A percentile compares a stretch with the other conserved stretches of the same genome.
Evolutionary conservation across 2,113 vertebrate genomes (phyloP).

Genomic region (Tamias sibiricus): DNA sequence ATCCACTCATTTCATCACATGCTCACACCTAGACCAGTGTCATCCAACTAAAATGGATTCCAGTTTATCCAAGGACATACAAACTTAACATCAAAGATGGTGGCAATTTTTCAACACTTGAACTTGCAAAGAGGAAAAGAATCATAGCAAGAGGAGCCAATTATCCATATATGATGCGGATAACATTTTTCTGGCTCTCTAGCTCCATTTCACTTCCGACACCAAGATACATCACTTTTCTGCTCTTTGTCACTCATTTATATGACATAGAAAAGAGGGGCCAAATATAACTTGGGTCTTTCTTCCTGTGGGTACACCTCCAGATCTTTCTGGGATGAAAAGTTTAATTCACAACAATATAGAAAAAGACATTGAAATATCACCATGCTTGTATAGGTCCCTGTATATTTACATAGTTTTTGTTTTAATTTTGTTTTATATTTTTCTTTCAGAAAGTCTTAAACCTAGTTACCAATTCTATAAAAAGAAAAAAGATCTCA

Average conservation of each 20-base stretch:
- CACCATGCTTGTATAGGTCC: background rate
- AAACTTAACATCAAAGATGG: background rate
- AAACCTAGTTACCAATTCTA: background rate
- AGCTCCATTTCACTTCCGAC: background rate
- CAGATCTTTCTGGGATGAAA: background rate
- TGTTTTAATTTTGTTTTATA: background rate
- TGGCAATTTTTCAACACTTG: background rate
- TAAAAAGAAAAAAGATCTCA: background rate
- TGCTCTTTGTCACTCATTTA: background rate
- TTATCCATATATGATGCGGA: background rate
- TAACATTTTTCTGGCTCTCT: background rate
- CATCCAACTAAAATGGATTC: background rate
- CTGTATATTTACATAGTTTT: background rate
- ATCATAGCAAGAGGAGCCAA: background rate
- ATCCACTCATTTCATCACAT: background rate
- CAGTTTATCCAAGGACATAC: background rate
- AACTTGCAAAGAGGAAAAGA: constrained; percentile 15
- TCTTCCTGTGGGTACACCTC: background rate
- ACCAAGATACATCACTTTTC: background rate
- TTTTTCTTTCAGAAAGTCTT: constrained; percentile 10
- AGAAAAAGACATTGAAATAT: background rate
- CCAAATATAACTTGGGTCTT: background rate
- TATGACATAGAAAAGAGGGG: background rate
- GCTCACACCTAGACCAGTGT: background rate
- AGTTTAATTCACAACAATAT: background rate